A percentile compares a stretch with the other conserved stretches of the same genome.
These are phyloP conservation scores for Bombus pascuorum DNA, from an alignment of 1,140 invertebrate species.

Conservation along the genomic window DNA sequence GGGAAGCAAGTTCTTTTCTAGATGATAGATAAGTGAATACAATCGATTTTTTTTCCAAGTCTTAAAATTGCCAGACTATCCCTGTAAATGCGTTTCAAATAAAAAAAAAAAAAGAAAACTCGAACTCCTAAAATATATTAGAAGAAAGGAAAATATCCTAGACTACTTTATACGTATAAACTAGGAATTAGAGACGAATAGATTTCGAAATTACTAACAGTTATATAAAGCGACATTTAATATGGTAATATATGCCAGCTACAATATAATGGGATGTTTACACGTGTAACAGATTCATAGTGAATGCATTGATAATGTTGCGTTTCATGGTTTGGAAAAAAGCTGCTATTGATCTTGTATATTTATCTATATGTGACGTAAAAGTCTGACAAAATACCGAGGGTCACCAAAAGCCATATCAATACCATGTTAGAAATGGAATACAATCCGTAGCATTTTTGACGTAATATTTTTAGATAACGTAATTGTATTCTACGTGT, in stretches of 20 bases:
- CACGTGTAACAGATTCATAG: background rate
- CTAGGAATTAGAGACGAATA: background rate
- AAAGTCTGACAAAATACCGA: background rate
- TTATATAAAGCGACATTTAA: slow-evolving; percentile 46
- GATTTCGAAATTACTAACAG: background rate
- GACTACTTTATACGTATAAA: background rate
- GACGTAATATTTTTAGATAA: background rate
- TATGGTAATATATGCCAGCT: slow-evolving; percentile 16
- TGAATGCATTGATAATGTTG: background rate
- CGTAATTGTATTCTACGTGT: too few relatives aligned
- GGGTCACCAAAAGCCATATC: background rate
- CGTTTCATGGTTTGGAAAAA: background rate
- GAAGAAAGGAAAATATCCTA: background rate
- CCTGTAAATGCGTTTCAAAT: background rate
- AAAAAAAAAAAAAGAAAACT: background rate
- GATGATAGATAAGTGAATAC: background rate
- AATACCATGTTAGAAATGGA: background rate
- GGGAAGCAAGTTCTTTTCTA: background rate
- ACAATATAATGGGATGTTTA: background rate
- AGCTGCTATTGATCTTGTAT: background rate
- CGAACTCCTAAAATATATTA: background rate
- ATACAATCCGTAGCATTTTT: too few relatives aligned
- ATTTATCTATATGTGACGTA: background rate
- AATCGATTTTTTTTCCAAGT: background rate
- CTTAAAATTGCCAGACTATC: background rate